phyloP scores from a whole-genome alignment of 2,888 invertebrate species.

The Dicyrtomina minuta region DNA sequence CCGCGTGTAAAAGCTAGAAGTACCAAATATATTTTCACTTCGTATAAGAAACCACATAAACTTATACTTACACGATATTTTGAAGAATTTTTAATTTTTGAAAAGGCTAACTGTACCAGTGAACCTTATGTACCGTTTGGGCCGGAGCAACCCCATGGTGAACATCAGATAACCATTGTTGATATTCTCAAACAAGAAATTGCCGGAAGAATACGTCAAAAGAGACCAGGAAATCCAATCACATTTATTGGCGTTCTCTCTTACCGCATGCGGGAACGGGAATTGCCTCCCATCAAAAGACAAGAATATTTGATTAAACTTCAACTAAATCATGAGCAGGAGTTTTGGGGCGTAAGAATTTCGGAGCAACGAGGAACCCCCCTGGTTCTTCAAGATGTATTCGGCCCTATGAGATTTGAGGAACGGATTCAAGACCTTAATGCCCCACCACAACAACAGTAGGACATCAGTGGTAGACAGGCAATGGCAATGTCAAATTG shows the following conservation, averaged over 20 bases:
- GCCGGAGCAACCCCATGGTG: background rate
- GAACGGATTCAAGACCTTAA: background rate
- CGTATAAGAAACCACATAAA: no score
- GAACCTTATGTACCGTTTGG: background rate
- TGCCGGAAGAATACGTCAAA: background rate
- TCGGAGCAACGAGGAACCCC: background rate
- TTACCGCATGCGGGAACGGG: constrained; percentile 1
- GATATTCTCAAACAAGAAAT: background rate
- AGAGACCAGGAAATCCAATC: background rate
- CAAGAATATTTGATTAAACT: constrained; percentile 15
- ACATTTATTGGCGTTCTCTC: constrained; percentile 10
- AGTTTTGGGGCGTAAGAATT: constrained; percentile 20
- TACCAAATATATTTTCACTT: no score
- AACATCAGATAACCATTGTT: background rate
- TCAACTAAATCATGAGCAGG: constrained; percentile 10
- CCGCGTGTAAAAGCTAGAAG: no score
- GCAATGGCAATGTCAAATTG: no score
- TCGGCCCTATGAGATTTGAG: constrained; percentile 1
- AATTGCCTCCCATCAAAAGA: background rate
- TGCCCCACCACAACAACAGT: no score
- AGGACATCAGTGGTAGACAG: no score
- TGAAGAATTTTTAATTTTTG: no score
- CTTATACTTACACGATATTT: no score
- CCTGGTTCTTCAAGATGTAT: constrained; percentile 3
- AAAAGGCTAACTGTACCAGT: no score